Conservation (phyloP, 2,113 vertebrate species). For the Clupea harengus region DNA sequence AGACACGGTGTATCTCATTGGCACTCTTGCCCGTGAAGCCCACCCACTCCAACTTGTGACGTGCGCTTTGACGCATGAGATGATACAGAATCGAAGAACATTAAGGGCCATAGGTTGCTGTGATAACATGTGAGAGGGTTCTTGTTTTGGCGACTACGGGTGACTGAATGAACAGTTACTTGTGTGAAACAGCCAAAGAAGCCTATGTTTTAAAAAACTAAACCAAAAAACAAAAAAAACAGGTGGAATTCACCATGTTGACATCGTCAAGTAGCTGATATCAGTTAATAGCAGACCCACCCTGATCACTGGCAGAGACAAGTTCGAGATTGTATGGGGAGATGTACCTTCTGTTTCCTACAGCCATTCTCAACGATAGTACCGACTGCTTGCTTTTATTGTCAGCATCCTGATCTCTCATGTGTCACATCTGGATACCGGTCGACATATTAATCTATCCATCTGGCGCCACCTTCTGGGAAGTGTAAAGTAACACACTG, state of each 20-base stretch:
- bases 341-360: background rate
- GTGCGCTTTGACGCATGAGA: slow-evolving; percentile 41
- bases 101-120: background rate
- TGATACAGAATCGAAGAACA: slow-evolving; percentile 12
- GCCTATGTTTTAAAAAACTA: no score
- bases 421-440: background rate
- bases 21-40: background rate
- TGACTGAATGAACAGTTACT: background rate
- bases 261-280: background rate
- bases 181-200: background rate
- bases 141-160: background rate
- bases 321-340: background rate
- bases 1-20: background rate
- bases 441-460: background rate
- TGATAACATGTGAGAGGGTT: background rate
- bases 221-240: background rate
- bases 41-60: slow-evolving; percentile 24
- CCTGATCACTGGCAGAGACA: background rate
- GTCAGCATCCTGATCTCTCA: background rate
- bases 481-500: background rate
- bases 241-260: background rate
- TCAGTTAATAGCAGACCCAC: background rate
- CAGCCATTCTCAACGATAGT: background rate
- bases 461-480: background rate
- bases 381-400: background rate